These are phyloP conservation scores for Aphidius ervi DNA, from an alignment of 1,140 invertebrate species.

Conservation along the genomic window DNA sequence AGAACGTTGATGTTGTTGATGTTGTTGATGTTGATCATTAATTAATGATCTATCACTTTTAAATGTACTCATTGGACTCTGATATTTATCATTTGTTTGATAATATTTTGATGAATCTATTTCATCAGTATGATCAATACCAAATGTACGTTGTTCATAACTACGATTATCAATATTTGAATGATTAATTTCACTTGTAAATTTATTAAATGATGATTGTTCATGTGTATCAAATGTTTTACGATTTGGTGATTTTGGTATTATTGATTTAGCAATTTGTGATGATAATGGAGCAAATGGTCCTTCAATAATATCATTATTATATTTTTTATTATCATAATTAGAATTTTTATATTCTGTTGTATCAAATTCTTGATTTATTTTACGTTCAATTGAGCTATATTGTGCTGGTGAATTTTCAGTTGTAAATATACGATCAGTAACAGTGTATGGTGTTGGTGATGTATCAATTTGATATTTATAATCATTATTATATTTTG, in stretches of 20 bases:
- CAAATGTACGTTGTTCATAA: constrained; percentile 13
- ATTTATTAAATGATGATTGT: not conserved
- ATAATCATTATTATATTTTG: constrained; percentile 21
- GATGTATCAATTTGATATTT: not conserved
- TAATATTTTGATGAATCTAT: constrained; percentile 31
- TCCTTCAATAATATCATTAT: constrained; percentile 21
- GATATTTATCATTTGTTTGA: constrained; percentile 25
- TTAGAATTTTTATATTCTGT: constrained; percentile 11
- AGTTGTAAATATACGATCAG: constrained; percentile 24
- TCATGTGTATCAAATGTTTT: not conserved
- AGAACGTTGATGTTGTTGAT: constrained; percentile 4
- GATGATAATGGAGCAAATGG: constrained; percentile 17
- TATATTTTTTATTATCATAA: constrained; percentile 21
- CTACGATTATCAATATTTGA: constrained; percentile 12
- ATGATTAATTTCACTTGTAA: too few relatives aligned
- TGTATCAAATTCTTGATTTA: constrained; percentile 36
- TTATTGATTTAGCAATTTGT: constrained; percentile 9
- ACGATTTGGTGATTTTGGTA: not conserved
- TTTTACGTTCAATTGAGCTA: constrained; percentile 43
- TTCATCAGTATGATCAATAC: constrained; percentile 7
- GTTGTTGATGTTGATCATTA: too few relatives aligned
- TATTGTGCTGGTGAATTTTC: constrained; percentile 38
- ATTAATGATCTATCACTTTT: constrained; percentile 25
- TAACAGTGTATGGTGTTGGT: constrained; percentile 22
- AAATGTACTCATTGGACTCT: constrained; percentile 40